Evolutionary conservation across 1,140 invertebrate genomes (phyloP), one percentile per base, ranked within the genome.

Genomic region (Papilio helenus): DNA sequence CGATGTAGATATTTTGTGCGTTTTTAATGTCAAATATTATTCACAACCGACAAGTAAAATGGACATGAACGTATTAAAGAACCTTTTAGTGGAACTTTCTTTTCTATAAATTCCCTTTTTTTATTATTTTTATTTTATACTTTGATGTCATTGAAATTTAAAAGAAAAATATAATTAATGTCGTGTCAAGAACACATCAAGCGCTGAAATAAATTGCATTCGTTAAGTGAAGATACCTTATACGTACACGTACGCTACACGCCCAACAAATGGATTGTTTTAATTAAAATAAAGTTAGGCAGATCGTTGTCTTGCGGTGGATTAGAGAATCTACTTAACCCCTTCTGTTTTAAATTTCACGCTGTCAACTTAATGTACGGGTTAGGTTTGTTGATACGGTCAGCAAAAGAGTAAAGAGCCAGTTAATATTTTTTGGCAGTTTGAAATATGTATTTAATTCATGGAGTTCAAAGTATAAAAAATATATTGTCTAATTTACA

Each of bases 281-380:
- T 88, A 87, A 88, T 89, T 89, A 86, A 86, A 88, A 86, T 86
- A 83, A 89, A 86, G 80, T 83, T 81, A 73, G 81, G 81, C 85
- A 83, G 85, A 84, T 87, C 68, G 82, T 86, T 87, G 85, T 90
- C 83, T 87, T 49, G 76, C 77, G 72, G 84, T 78, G 83, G 82
- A 87, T 86, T 88, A 88, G 85, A 84, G 80, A 85, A 77, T 86
- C 80, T 84, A 83, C 80, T 89, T 90, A 89, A 90, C 89, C 89
- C 87, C 84, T 89, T 88, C 83, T 80, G 79, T 86, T 84, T 85
- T 87, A 84, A 88, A 84, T 86, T 84, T 85, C 65, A 79, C 72
- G 61, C 82, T 87, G 86, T 87, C 88, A 88, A 83, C 80, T 44
- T 85, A 81, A 85, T 83, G 82, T 85, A 86, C 74, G 79, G 77